Base-by-base conservation (phyloP, 2,888 invertebrate species). In the Acrocyrtus sp. region DNA sequence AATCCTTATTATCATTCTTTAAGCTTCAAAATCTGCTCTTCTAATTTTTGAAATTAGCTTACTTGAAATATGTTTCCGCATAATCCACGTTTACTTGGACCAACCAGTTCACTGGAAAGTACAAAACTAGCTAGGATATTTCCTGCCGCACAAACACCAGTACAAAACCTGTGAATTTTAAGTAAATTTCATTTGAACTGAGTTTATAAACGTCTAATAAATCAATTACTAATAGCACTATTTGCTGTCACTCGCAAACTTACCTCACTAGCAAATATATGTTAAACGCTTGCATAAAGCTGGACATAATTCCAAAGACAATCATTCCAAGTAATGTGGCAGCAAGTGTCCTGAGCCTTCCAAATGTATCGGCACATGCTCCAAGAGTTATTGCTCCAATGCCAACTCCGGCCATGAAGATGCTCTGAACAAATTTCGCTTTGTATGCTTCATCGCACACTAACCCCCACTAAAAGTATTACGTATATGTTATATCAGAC, bases 391-490 rank as follows among this genome's bases (percentile, higher is more conserved):
- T 56, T 0, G 81, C 80, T 4, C 83, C 83, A 3, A 81, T 72
- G 48, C 82, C 80, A 4, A 82, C 82, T 0, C 83, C 83, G 10
- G 77, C 75, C 82, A 82, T 83, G 74, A 81, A 82, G 17, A 80
- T 45, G 8, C 80, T 80, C 75, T 82, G 82, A 6, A 80, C 77
- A 29, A 82, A 45, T 34, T 81, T 80, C 2, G 80, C 65, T 61
- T 78, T 75, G 67, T 81, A 82, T 15, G 75, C 74, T 12, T 80
- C 60, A 29, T 80, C 79, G 60, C 83, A 83, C 45, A 82, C 72
- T 51, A 82, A 54, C 21, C 63, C 53, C 82, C 82, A 81, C 81
- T 81, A 34, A 22, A 17, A 34, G 24, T 24, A 41, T 21, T 29
- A 39, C 19, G 26, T 19, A 39, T 19, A 4, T 21, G 4, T 57